These are phyloP conservation scores for Aradophagus sp. DNA, from an alignment of 1,140 invertebrate genomes.

Conservation along the genomic window DNA sequence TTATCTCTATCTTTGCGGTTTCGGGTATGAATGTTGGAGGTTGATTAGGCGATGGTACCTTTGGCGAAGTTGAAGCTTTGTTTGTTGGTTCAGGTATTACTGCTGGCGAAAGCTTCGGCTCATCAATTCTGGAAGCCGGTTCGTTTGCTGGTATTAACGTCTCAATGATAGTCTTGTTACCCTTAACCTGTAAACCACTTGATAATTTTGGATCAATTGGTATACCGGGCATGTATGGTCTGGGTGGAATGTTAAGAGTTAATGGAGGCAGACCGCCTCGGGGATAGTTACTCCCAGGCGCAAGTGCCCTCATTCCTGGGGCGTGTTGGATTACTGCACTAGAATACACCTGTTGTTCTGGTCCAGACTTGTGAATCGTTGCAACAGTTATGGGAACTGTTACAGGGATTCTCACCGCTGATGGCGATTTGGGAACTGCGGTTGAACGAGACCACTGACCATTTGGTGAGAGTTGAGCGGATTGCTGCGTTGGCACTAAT, in stretches of 20 bases:
- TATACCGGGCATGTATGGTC: constrained; percentile 68
- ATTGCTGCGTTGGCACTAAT: constrained; percentile 63
- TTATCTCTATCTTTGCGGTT: constrained; percentile 71
- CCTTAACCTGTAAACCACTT: constrained; percentile 60
- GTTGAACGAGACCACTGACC: constrained; percentile 66
- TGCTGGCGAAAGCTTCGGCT: constrained; percentile 69
- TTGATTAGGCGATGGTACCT: constrained; percentile 72
- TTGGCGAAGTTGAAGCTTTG: constrained; percentile 71
- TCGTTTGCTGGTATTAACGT: constrained; percentile 67
- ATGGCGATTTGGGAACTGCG: constrained; percentile 32
- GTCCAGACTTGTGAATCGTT: constrained; percentile 61
- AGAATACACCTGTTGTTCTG: constrained; percentile 67
- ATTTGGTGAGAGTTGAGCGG: constrained; percentile 68
- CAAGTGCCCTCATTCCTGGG: constrained; percentile 68
- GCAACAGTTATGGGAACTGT: constrained; percentile 67
- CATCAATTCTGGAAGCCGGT: constrained; percentile 61
- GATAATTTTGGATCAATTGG: constrained; percentile 57
- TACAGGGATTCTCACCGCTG: constrained; percentile 31
- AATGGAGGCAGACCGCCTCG: constrained; percentile 69
- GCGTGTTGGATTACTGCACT: constrained; percentile 72
- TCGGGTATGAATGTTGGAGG: constrained; percentile 73
- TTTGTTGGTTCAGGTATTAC: constrained; percentile 67
- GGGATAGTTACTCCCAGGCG: constrained; percentile 63
- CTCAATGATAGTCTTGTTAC: constrained; percentile 69
- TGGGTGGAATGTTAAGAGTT: constrained; percentile 69